A percentile compares a stretch with the other conserved stretches of the same genome.
Conservation (phyloP, 1,140 invertebrate species). For the Drusus annulatus region DNA sequence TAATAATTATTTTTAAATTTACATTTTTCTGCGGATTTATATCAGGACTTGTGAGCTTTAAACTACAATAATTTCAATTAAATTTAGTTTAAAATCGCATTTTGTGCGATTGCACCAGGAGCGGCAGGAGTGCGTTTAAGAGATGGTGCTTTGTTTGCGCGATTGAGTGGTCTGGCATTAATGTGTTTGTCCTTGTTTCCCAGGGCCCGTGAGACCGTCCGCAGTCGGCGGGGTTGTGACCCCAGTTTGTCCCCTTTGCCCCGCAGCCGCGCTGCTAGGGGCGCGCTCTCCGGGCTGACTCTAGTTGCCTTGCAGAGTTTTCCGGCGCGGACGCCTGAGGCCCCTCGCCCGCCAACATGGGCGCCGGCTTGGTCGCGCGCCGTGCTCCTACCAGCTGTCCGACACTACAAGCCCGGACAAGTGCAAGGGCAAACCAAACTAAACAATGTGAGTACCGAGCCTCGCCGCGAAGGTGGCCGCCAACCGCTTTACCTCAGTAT, state of each 20-base stretch:
- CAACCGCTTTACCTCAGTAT: no score
- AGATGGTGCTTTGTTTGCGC: background rate
- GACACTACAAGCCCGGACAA: slow-evolving; percentile 95
- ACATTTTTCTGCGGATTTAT: no score
- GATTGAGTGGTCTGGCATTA: slow-evolving; percentile 56
- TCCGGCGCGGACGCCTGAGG: slow-evolving; percentile 86
- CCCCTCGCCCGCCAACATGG: slow-evolving; percentile 90
- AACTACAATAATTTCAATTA: no score
- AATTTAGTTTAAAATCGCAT: no score
- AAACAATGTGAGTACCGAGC: slow-evolving; percentile 87
- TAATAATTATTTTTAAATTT: no score
- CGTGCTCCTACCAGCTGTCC: slow-evolving; percentile 95
- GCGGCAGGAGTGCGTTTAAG: no score
- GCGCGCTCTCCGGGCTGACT: slow-evolving; percentile 78
- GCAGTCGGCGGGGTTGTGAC: slow-evolving; percentile 73
- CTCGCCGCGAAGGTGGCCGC: no score
- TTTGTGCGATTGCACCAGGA: no score
- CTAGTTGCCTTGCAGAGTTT: slow-evolving; percentile 82
- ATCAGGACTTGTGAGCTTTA: no score
- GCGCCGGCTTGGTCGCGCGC: slow-evolving; percentile 91
- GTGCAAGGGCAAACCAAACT: slow-evolving; percentile 93
- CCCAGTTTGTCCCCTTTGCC: slow-evolving; percentile 75
- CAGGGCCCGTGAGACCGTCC: slow-evolving; percentile 72
- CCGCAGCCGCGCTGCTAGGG: slow-evolving; percentile 80
- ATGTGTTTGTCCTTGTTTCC: slow-evolving; percentile 58